A percentile compares a stretch with the other conserved stretches of the same genome.
These are phyloP conservation scores for Zelleria hepariella DNA, from an alignment of 2,888 invertebrate species.

Conservation along the genomic window DNA sequence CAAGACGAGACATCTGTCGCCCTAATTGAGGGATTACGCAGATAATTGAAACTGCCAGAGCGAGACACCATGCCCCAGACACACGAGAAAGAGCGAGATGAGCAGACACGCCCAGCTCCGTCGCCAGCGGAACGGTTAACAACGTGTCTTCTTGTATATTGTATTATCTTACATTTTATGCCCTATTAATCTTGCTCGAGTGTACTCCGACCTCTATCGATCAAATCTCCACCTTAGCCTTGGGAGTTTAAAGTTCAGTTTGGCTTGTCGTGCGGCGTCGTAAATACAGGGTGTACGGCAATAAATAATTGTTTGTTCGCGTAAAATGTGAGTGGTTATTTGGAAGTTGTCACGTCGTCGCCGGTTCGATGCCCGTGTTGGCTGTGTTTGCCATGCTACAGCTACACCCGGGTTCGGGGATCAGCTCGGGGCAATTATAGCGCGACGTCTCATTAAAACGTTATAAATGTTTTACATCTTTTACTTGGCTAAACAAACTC, in stretches of 20 bases:
- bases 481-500: background rate
- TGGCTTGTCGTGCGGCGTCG: conserved; percentile 16
- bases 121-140: conserved; percentile 71
- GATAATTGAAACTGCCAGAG: conserved; percentile 75
- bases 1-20: conserved; percentile 73
- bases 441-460: background rate
- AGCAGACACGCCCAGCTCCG: conserved; percentile 36
- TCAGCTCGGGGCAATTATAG: background rate
- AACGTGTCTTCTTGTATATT: conserved; percentile 78
- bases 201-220: conserved; percentile 23
- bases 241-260: conserved; percentile 27
- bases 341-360: conserved; percentile 34
- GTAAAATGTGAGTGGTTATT: conserved; percentile 55
- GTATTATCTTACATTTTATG: conserved; percentile 72
- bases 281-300: conserved; percentile 45
- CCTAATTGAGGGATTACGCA: conserved; percentile 78
- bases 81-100: conserved; percentile 39
- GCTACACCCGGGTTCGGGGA: background rate
- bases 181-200: conserved; percentile 68
- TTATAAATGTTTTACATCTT: background rate
- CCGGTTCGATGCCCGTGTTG: conserved; percentile 26
- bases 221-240: conserved; percentile 30
- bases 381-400: conserved; percentile 17
- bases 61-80: conserved; percentile 29
- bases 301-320: conserved; percentile 69